phyloP scores from a whole-genome alignment of 2,888 invertebrate species.

The Idaea aversata region DNA sequence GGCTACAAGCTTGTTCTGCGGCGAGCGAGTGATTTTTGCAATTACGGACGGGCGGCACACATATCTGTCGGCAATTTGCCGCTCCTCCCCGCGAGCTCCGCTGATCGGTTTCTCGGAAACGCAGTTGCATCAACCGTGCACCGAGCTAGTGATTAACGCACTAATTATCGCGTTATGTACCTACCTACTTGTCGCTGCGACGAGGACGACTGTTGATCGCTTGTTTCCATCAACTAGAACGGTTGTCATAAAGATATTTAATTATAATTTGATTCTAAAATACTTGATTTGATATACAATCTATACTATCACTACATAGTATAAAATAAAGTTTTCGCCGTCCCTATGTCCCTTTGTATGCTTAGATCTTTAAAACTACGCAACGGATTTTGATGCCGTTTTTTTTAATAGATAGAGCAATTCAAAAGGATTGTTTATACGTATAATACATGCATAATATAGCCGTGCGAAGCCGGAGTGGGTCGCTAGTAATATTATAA shows the following conservation, averaged over 20 bases:
- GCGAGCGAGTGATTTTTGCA: constrained; percentile 70
- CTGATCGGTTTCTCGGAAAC: constrained; percentile 73
- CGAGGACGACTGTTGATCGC: constrained; percentile 1
- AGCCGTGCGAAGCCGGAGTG: too few species aligned
- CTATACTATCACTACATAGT: too few species aligned
- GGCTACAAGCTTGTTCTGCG: constrained; percentile 41
- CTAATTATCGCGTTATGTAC: constrained; percentile 55
- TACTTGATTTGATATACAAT: not conserved
- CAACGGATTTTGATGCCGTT: too few species aligned
- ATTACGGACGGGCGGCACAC: constrained; percentile 74
- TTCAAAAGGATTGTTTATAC: too few species aligned
- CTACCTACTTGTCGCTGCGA: not conserved
- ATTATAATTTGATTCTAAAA: not conserved
- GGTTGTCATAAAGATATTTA: not conserved
- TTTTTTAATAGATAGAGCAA: too few species aligned
- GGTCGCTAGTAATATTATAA: too few species aligned
- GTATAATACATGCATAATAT: too few species aligned
- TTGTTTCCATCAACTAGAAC: not conserved
- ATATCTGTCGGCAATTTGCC: constrained; percentile 77
- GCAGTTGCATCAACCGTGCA: constrained; percentile 65
- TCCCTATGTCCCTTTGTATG: too few species aligned
- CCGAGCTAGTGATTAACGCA: constrained; percentile 67
- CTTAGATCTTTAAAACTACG: too few species aligned
- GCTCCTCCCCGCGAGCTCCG: constrained; percentile 60
- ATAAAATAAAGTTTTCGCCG: too few species aligned